Base-by-base conservation (phyloP, 2,113 vertebrate genomes). In the Gasterosteus nipponicus region DNA sequence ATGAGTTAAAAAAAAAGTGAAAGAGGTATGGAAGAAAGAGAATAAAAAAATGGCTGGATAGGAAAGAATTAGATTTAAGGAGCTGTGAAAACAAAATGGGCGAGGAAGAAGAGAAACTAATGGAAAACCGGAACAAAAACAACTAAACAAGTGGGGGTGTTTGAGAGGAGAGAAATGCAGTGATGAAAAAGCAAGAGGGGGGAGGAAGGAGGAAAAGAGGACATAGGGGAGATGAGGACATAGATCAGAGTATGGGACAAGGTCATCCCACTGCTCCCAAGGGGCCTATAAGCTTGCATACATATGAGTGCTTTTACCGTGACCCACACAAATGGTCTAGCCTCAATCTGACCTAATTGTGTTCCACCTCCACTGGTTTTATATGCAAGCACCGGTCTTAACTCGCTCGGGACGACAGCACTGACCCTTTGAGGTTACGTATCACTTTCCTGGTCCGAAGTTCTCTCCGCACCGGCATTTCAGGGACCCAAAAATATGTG, bases 191-290 rank as follows among this genome's bases (percentile, higher is more conserved):
- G 12, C 71, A 53, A 22, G 61, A 57, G 54, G 56, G 67, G 47
- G 41, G 79, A 79, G 49, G 81, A 76, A 76, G 78, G 69, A 87
- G 78, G 41, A 85, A 86, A 73, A 83, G 75, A 84, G 57, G 82
- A 77, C 68, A 61, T 41, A 33, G 62, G 77, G 70, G 77, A 82
- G 83, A 90, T 85, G 78, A 88, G 81, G 90, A 94, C 87, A 91
- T 89, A 91, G 91, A 93, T 86, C 87, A 92, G 84, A 76, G 89
- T 80, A 66, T 51, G 71, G 84, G 81, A 87, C 92, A 93, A 91
- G 92, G 90, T 91, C 93, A 91, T 72, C 86, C 59, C 80, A 66
- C 41, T 72, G 82, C 72, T 90, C 89, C 82, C 86, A 74, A 64
- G 73, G 89, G 87, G 61, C 57, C 67, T 51, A 68, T 76, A 89